Percentiles rank a stretch among this genome's conserved stretches.
phyloP scores from a whole-genome alignment of 2,888 invertebrate genomes.

The Pammene fasciana region DNA sequence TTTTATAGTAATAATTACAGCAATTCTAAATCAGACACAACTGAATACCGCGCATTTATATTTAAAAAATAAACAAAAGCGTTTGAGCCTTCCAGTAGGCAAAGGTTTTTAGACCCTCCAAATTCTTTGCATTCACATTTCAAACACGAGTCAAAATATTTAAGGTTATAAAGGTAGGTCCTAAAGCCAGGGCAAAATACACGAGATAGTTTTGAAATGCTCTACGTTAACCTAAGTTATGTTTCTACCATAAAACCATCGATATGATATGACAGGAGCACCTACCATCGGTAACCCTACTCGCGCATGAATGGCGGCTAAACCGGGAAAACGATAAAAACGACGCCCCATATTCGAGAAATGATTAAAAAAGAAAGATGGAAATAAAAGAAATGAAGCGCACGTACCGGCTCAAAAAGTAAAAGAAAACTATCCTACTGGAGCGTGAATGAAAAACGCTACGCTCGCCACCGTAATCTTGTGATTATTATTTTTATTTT shows the following conservation, averaged over 20 bases:
- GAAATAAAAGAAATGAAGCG: conserved; percentile 72
- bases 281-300: conserved; percentile 20
- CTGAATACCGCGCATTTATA: too few species aligned
- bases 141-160: too few species aligned
- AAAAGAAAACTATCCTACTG: conserved; percentile 72
- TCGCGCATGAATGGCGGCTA: conserved; percentile 68
- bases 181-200: too few species aligned
- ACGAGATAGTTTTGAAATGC: too few species aligned
- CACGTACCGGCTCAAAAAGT: conserved; percentile 80
- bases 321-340: conserved; percentile 81
- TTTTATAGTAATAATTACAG: too few species aligned
- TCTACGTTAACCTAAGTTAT: neutral
- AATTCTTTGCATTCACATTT: too few species aligned
- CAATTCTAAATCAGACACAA: too few species aligned
- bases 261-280: conserved; percentile 1
- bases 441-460: conserved; percentile 81
- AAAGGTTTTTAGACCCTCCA: too few species aligned
- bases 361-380: conserved; percentile 79
- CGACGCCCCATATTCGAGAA: conserved; percentile 82
- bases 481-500: conserved; percentile 81
- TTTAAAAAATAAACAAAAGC: too few species aligned
- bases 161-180: too few species aligned
- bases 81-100: too few species aligned
- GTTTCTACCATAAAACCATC: neutral
- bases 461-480: conserved; percentile 77